phyloP scores from a whole-genome alignment of 2,888 invertebrate genomes.

The Aradus depressus region DNA sequence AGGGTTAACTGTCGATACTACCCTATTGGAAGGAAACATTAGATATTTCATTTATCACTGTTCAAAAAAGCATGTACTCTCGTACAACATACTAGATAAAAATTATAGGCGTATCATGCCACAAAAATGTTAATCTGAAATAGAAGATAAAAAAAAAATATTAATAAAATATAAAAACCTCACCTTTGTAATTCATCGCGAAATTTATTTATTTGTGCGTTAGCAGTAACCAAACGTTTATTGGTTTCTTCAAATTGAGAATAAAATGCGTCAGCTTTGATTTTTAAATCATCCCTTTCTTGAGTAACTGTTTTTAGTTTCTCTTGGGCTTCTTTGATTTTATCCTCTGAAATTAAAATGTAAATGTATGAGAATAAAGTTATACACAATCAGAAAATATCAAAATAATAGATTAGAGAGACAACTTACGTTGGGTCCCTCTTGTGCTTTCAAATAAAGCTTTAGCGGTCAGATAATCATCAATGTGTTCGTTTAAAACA shows the following conservation, averaged over 20 bases:
- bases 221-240: conserved; percentile 40
- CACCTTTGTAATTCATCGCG: conserved; percentile 50
- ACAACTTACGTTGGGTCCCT: conserved; percentile 49
- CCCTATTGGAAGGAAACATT: no score
- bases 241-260: conserved; percentile 28
- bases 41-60: no score
- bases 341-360: conserved; percentile 21
- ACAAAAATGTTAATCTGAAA: background rate
- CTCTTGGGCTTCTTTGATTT: conserved; percentile 23
- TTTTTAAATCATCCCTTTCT: conserved; percentile 26
- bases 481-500: conserved; percentile 50
- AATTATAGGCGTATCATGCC: background rate
- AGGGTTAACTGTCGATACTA: background rate
- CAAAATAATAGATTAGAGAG: background rate
- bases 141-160: background rate
- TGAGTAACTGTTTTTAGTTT: conserved; percentile 20
- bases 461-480: conserved; percentile 59
- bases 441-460: conserved; percentile 59
- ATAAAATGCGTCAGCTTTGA: conserved; percentile 19
- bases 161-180: background rate
- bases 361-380: background rate
- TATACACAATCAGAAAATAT: background rate
- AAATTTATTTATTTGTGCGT: conserved; percentile 51
- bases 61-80: no score
- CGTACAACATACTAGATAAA: background rate